phyloP scores from a whole-genome alignment of 2,797 vertebrate genomes.

The Pagetopsis macropterus region DNA sequence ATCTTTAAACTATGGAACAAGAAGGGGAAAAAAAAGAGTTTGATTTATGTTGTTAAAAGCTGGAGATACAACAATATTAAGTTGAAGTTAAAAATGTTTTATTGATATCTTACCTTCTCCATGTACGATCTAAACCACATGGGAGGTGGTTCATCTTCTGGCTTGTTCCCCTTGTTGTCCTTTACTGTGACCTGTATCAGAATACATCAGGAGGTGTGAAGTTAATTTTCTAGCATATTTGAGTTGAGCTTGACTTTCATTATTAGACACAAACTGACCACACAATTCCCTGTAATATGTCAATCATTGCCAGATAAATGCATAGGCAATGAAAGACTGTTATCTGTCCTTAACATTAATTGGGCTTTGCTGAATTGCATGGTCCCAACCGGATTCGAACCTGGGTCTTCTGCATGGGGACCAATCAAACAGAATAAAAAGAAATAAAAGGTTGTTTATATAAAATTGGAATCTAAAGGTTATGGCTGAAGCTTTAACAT shows the following conservation, averaged over 20 bases:
- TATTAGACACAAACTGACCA: neutral
- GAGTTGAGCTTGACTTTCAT: neutral
- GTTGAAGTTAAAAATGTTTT: neutral
- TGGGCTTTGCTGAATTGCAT: no score
- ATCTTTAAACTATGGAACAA: conserved; percentile 89
- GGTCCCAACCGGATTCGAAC: no score
- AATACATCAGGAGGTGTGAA: conserved; percentile 5
- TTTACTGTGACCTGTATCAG: conserved; percentile 74
- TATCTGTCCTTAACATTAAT: neutral
- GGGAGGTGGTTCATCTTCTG: conserved; percentile 88
- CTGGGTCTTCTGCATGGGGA: no score
- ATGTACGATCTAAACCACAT: conserved; percentile 96
- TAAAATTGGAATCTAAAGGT: no score
- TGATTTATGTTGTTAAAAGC: neutral
- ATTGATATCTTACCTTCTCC: conserved; percentile 85
- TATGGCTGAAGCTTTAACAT: no score
- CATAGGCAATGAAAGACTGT: neutral
- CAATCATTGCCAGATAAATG: neutral
- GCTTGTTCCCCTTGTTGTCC: conserved; percentile 81
- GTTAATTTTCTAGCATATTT: neutral
- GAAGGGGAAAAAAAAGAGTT: neutral
- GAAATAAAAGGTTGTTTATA: no score
- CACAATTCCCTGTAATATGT: neutral
- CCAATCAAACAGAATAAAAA: no score
- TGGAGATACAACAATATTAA: neutral